These are phyloP conservation scores for Saguinus midas DNA, from an alignment of 2,113 vertebrate genomes.

Conservation along the genomic window DNA sequence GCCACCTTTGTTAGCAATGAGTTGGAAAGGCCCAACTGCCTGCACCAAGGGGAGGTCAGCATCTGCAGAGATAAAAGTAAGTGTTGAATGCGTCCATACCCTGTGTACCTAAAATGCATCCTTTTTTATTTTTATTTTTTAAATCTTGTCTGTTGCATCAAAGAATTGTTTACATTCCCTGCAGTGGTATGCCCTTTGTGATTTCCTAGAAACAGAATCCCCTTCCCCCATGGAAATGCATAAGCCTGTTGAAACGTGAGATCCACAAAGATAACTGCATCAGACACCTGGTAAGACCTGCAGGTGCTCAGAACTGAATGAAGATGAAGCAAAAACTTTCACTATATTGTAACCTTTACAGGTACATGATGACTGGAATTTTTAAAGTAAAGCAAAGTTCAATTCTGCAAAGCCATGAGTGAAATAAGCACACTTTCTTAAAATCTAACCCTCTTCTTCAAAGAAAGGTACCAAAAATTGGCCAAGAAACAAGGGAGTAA, in stretches of 20 bases:
- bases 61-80: neutral
- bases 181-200: neutral
- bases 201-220: neutral
- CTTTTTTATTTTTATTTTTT: neutral
- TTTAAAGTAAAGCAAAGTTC: constrained; percentile 59
- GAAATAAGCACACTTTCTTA: constrained; percentile 66
- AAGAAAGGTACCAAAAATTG: neutral
- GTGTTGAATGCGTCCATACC: constrained; percentile 45
- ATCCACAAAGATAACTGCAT: neutral
- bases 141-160: neutral
- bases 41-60: neutral
- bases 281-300: neutral
- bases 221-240: neutral
- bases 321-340: constrained; percentile 4
- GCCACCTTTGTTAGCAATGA: neutral
- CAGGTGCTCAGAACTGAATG: constrained; percentile 29
- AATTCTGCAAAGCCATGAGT: constrained; percentile 48
- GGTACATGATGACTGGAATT: constrained; percentile 52
- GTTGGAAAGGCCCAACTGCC: constrained; percentile 32
- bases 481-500: neutral
- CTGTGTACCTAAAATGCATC: constrained; percentile 64
- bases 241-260: neutral
- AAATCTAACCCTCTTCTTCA: neutral
- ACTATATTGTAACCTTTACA: constrained; percentile 57
- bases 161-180: neutral